Base-by-base conservation (phyloP, 2,797 vertebrate genomes). In the Oreochromis mossambicus region DNA sequence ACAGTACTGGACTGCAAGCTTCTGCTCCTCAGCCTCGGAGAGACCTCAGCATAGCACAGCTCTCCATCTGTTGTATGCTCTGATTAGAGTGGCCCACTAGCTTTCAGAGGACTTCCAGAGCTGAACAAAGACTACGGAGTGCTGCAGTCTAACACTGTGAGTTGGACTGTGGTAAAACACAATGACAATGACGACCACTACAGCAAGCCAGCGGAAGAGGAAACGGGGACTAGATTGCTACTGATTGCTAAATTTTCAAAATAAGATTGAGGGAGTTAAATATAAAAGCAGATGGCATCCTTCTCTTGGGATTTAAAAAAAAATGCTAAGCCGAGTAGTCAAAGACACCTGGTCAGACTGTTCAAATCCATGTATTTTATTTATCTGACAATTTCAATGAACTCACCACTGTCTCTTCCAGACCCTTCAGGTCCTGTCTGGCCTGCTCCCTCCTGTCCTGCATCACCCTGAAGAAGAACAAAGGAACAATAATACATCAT, bases 361-460 rank as follows among this genome's bases (percentile, higher is more conserved):
- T 75, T 19, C 41, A 48, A 19, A 29, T 41, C 38, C 29, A 38
- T 63, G 58, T n/a, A n/a, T 34, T 75, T 50, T n/a, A 32, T 50
- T 75, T 75, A n/a, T 8, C 15, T 32, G 26, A 50, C 24, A 0
- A 73, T 29, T 56, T 32, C 2, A 13, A 51, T 52, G 5, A 89
- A 95, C 97, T 97, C 96, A 99, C 98, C 97, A 99, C 98, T 6
- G 98, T 99, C 96, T 99, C 98, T 92, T 99, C 98, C 91, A 99
- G 96, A 83, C 98, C 98, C 95, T 99, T 99, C 92, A 99, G 94
- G 92, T 99, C 98, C 95, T 99, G 98, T 36, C 97, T 96, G 15
- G 98, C 98, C 96, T 99, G 98, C 89, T 99, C 98, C 91, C 98
- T 94, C 86, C 98, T 96, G 93, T 99, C 98, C 93, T 99, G 98